Base-by-base conservation (phyloP, 1,140 invertebrate genomes). In the Heterodera carotae region DNA sequence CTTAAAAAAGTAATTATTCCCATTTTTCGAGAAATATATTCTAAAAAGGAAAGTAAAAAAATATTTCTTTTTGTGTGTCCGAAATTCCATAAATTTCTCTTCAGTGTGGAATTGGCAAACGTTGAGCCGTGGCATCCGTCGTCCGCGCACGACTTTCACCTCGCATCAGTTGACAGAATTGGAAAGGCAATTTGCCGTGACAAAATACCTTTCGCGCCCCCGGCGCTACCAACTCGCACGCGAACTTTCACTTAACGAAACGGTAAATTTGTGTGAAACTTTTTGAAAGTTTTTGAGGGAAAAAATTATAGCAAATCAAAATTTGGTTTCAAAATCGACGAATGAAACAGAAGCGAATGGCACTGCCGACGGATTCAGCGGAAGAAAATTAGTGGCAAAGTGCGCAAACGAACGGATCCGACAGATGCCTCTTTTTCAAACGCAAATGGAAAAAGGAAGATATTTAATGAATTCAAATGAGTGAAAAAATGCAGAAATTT, bases 211-310 rank as follows among this genome's bases (percentile, higher is more conserved):
- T 27, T 98, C 96, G 36, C 91, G 97, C 84, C 97, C 97, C 1
- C 98, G 98, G 89, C 90, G 97, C 85, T 99, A 98, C 88, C 96
- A 99, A 90, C 96, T 99, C 8, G 97, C 97, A 48, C 98, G 96
- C 29, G 94, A 94, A 62, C 89, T 99, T 69, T 95, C 96, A 93
- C 91, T 99, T 2, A 98, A 95, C 10, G 97, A 99, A 90, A 99
- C 96, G 27, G 96, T 98, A 92, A 66, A 66, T 34, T 69, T 69
- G 73, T 85, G 48, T 59, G 59, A 70, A 43, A 43, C 12, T 43
- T 43, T 43, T 43, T 70, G 43, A 34, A 31, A 62, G 59, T 67
- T 56, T 76, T 10, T 60, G 60, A 43, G 77, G n/a, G 27, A 22
- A 75, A 34, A 76, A 43, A 62, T 82, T 82, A 59, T 53, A 78